Evolutionary conservation across 2,888 invertebrate genomes (phyloP), one percentile per base, ranked within the genome.

Genomic region (Drosophila ezoana): DNA sequence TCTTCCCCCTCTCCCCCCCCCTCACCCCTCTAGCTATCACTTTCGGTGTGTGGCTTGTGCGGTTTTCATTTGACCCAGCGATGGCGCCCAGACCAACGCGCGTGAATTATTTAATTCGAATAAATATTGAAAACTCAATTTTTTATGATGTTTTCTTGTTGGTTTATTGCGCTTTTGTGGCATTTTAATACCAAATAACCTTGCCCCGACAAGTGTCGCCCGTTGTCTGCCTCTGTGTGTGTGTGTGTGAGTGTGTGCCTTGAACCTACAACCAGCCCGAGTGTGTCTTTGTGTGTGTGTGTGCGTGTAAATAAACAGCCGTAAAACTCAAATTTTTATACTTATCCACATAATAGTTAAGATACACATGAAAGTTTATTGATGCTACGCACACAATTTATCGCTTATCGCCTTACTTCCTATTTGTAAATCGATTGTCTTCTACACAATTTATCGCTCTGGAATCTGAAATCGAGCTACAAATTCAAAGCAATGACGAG

Each of bases 71-170:
- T 63, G 67, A 63, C 57, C 62, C 72, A 44, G 57, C 51, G 20
- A 38, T 57, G 38, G 40, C 14, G 33, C 49, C 9, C 58, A 43
- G 69, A 58, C 69, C 75, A 68, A 71, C 41, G 66, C 81, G 71
- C 72, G 82, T 83, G 82, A 83, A 84, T 83, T 87, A 83, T 83
- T 83, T 83, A 83, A 84, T 87, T 87, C 83, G 85, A 72, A 83
- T 87, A 83, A 84, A 83, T 83, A 87, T 83, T 87, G 83, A 87
- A 79, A 83, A 83, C 87, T 83, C 81, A 65, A 87, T 83, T 83
- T 83, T 84, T 87, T 84, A 83, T 84, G 76, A 73, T 87, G 79
- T 78, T 87, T 87, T 68, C 82, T 72, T 76, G 85, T 83, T 81
- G 82, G 85, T 76, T 83, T 83, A 87, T 83, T 81, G 85, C 81